Evolutionary conservation across 2,797 vertebrate genomes (phyloP).

Genomic region (Heterohyrax brucei): DNA sequence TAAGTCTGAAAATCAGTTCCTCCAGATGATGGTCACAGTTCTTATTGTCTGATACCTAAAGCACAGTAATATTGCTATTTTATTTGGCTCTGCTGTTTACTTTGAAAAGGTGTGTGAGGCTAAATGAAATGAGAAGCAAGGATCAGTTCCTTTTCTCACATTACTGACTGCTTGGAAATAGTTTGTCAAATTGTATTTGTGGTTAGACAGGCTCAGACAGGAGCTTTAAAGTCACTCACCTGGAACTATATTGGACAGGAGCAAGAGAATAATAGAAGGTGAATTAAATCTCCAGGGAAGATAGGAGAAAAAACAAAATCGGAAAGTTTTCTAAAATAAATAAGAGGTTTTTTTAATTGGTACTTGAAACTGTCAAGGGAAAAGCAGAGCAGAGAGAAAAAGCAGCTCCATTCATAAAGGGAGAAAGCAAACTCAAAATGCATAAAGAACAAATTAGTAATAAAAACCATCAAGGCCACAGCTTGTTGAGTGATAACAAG

Average conservation of each 20-base stretch:
- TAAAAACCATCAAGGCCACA: neutral
- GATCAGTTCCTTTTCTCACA: conserved; percentile 30
- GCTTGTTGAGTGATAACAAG: neutral
- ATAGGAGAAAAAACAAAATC: conserved; percentile 46
- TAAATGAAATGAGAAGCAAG: conserved; percentile 69
- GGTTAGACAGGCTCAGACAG: conserved; percentile 73
- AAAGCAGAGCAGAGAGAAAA: neutral
- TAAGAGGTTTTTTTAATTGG: neutral
- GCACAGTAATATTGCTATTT: neutral
- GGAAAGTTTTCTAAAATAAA: conserved; percentile 17
- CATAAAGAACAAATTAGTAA: neutral
- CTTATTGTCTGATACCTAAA: conserved; percentile 77
- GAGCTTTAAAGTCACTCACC: conserved; percentile 68
- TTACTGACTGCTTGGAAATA: conserved; percentile 75
- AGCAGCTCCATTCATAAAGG: neutral
- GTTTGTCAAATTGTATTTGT: conserved; percentile 85
- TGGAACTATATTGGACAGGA: conserved; percentile 73
- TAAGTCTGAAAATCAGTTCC: neutral
- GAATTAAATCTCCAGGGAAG: conserved; percentile 80
- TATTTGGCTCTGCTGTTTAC: neutral
- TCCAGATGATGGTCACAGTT: neutral
- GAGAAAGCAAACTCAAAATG: neutral
- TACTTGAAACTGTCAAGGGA: neutral
- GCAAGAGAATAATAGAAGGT: conserved; percentile 73
- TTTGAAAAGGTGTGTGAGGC: neutral